Evolutionary conservation across 2,113 vertebrate species (phyloP).

Genomic region (Lophochroa leadbeateri): DNA sequence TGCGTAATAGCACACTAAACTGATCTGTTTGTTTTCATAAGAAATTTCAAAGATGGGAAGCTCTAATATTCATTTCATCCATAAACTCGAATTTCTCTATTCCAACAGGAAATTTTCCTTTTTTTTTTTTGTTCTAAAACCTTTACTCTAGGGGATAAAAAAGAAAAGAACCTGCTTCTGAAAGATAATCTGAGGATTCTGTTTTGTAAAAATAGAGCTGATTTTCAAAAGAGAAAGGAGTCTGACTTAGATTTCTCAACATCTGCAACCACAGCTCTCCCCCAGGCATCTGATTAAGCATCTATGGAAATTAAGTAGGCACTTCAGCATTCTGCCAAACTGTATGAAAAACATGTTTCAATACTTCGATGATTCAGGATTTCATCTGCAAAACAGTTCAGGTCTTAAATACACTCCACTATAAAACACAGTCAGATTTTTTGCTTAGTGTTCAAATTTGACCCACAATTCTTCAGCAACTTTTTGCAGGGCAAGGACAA

Average conservation of each 20-base stretch:
- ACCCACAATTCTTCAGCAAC: not conserved
- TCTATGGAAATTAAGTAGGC: slow-evolving; percentile 9
- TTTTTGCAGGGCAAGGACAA: not conserved
- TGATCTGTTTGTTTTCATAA: not conserved
- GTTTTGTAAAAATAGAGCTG: slow-evolving; percentile 9
- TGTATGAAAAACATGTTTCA: not conserved
- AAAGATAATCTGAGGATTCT: not conserved
- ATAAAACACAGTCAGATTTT: not conserved
- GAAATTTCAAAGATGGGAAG: not conserved
- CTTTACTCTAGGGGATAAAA: not conserved
- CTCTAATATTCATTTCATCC: not conserved
- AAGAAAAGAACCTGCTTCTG: not conserved
- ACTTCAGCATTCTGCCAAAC: slow-evolving; percentile 10
- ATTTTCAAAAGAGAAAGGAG: slow-evolving; percentile 3
- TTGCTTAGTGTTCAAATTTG: not conserved
- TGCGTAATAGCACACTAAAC: not conserved
- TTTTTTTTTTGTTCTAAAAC: not conserved
- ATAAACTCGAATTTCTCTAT: not conserved
- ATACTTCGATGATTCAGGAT: not conserved
- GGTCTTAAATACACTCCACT: not conserved
- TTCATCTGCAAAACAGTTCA: not conserved
- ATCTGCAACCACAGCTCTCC: slow-evolving; percentile 40
- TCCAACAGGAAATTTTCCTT: not conserved
- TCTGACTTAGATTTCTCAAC: slow-evolving; percentile 17
- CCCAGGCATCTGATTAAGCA: slow-evolving; percentile 11